Base-by-base conservation (phyloP, 2,888 invertebrate genomes). In the Coelopa pilipes region DNA sequence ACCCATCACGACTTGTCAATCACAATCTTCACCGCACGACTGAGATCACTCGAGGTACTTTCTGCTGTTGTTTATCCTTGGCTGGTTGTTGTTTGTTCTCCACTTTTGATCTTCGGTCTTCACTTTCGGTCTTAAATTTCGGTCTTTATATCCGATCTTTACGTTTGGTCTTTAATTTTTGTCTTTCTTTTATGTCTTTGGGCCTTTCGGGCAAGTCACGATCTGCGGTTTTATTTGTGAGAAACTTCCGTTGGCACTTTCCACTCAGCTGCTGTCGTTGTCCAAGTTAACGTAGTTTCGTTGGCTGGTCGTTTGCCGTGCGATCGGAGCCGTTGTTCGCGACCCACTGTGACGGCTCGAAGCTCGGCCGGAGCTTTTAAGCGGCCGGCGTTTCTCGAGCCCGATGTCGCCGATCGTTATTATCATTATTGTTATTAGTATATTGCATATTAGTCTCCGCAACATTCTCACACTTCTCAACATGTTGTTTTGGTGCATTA, bases 331-430 rank as follows among this genome's bases (percentile, higher is more conserved):
- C 53, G 53, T n/a, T 15, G 24, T 34, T 63, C 63, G 55, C 65
- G 71, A 53, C 45, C 15, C 45, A 71, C 71, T 71, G 71, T 71
- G 53, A 50, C 46, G 17, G 63, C 19, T 71, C 7, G 19, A 15
- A 46, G 46, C 63, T 65, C 34, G 15, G 63, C 63, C 13, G 49
- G 12, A 63, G 65, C 45, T 71, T 71, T 71, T 65, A 65, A 71
- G 62, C 53, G 47, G 46, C 15, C 62, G 60, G 60, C 17, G 5
- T 45, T 53, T n/a, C 10, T 66, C 34, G 34, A 24, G 4, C 3
- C 24, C 24, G 62, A 12, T 50, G 66, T 66, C 1, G 13, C 4
- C 45, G 47, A 34, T 34, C 34, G 7, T 2, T 34, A 34, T 34
- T 34, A 4, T 34, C 2, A 34, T 34, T 34, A 34, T 34, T 2